These are phyloP conservation scores for Lateolabrax maculatus DNA, from an alignment of 2,797 vertebrate species.

Conservation along the genomic window DNA sequence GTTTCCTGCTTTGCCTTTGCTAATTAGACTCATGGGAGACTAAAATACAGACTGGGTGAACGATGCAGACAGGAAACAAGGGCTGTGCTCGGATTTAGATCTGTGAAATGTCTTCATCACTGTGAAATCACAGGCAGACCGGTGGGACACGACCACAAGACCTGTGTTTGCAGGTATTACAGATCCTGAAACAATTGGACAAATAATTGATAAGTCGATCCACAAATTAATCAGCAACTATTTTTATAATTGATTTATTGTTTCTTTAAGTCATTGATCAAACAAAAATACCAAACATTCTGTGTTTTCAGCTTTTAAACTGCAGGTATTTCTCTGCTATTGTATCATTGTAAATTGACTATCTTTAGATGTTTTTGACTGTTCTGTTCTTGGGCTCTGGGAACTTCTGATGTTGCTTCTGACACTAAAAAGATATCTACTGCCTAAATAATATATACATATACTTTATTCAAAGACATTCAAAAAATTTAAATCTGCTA, in stretches of 20 bases:
- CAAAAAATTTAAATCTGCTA: not conserved
- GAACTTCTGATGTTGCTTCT: not conserved
- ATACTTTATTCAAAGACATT: not conserved
- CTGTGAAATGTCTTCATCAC: slow-evolving; percentile 17
- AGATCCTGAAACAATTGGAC: not conserved
- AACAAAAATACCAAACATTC: not conserved
- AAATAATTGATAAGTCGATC: not conserved
- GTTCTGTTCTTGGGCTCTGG: not conserved
- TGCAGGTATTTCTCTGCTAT: not conserved
- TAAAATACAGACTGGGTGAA: slow-evolving; percentile 32
- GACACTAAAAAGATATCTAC: not conserved
- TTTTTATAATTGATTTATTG: not conserved
- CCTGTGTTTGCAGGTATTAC: not conserved
- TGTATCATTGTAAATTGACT: not conserved
- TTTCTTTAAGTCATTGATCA: not conserved
- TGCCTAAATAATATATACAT: not conserved
- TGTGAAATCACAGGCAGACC: not conserved
- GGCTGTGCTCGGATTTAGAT: slow-evolving; percentile 16
- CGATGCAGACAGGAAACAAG: slow-evolving; percentile 6
- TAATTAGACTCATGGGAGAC: slow-evolving; percentile 73
- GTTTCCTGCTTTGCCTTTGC: slow-evolving; percentile 25
- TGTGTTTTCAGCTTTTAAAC: not conserved
- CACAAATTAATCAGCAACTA: not conserved
- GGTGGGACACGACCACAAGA: not conserved
- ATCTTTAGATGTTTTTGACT: not conserved